Conservation (phyloP, 2,113 vertebrate genomes). For the Fulmarus glacialis region DNA sequence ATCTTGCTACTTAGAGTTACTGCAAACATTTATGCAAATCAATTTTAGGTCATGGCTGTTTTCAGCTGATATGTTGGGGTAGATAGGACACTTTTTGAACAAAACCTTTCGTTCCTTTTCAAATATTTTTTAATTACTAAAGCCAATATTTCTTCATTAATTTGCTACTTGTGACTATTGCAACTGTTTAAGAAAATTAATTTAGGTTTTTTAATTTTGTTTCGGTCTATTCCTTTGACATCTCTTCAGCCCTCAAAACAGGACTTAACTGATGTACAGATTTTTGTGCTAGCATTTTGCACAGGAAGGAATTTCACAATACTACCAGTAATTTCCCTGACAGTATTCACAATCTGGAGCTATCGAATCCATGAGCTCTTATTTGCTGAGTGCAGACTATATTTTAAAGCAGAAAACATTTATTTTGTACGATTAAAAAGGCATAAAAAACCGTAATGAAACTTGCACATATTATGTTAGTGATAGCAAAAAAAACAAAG, state of each 20-base stretch:
- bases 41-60: not conserved
- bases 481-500: not conserved
- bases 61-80: not conserved
- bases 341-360: not conserved
- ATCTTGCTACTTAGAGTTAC: not conserved
- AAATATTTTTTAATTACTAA: not conserved
- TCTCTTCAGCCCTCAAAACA: not conserved
- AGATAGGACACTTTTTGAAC: not conserved
- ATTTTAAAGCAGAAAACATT: not conserved
- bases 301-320: not conserved
- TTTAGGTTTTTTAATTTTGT: not conserved
- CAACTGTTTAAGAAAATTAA: not conserved
- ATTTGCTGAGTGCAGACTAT: not conserved
- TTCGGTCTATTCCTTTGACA: not conserved
- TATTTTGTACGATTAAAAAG: constrained; percentile 5
- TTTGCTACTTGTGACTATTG: not conserved
- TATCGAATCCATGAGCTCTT: not conserved
- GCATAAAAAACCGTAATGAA: not conserved
- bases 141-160: not conserved
- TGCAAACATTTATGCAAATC: not conserved
- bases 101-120: not conserved
- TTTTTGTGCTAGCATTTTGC: not conserved
- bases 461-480: not conserved
- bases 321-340: not conserved
- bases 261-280: not conserved